A percentile compares a stretch with the other conserved stretches of the same genome.
These are phyloP conservation scores for Isurus oxyrinchus DNA, from an alignment of 2,113 vertebrate species.

Conservation along the genomic window DNA sequence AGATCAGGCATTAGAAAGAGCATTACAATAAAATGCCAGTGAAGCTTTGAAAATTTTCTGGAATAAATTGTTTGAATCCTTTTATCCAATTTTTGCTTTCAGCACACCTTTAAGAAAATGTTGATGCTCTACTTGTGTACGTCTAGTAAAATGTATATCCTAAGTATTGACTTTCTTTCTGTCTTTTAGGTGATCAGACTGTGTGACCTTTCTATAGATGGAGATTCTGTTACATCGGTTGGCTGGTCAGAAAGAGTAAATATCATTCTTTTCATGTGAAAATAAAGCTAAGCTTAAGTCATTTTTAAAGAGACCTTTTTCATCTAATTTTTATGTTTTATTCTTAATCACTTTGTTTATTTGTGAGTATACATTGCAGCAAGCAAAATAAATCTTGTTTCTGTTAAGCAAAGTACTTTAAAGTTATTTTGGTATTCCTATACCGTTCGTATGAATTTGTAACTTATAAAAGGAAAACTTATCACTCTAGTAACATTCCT, in stretches of 20 bases:
- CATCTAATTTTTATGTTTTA: not conserved
- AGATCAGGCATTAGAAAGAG: not conserved
- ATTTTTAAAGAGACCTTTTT: not conserved
- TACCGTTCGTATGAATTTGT: not conserved
- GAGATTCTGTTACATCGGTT: conserved; percentile 92
- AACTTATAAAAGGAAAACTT: not conserved
- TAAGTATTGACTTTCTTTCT: not conserved
- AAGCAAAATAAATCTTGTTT: not conserved
- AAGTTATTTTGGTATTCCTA: not conserved
- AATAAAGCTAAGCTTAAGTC: not conserved
- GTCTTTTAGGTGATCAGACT: conserved; percentile 79
- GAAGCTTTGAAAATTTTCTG: not conserved
- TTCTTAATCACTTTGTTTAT: not conserved
- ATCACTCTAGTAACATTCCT: not conserved
- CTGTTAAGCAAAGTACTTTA: not conserved
- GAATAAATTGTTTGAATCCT: not conserved
- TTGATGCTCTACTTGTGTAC: not conserved
- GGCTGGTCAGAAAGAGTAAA: conserved; percentile 96
- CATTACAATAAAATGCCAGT: not conserved
- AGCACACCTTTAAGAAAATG: not conserved
- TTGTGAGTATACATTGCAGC: not conserved
- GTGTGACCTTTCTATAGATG: conserved; percentile 94
- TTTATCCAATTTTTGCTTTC: not conserved
- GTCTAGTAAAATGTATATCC: not conserved
- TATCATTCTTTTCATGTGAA: conserved; percentile 35